phyloP scores from a whole-genome alignment of 1,140 invertebrate genomes.

The Leguminivora glycinivorella region DNA sequence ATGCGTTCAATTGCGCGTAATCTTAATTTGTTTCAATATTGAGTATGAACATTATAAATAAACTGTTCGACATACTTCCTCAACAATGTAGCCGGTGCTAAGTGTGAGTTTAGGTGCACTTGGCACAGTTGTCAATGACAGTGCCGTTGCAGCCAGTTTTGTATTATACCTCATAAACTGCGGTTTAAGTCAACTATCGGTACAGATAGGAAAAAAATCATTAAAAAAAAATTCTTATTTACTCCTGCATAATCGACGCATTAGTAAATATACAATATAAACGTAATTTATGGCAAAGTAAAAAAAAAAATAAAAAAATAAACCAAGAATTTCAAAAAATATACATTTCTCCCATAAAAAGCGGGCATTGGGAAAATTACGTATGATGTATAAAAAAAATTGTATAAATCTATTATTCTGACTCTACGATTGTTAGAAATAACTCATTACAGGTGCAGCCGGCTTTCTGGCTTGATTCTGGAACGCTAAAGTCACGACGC shows the following conservation, averaged over 20 bases:
- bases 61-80: constrained; percentile 1
- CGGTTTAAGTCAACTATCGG: constrained; percentile 29
- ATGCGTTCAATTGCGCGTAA: no score
- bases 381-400: no score
- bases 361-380: no score
- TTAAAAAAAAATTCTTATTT: not conserved
- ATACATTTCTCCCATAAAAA: no score
- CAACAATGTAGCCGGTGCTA: not conserved
- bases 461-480: constrained; percentile 39
- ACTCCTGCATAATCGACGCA: no score
- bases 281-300: no score
- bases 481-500: constrained; percentile 40
- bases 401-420: constrained; percentile 20
- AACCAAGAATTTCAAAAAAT: no score
- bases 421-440: constrained; percentile 32
- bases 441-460: constrained; percentile 33
- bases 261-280: no score
- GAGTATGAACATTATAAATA: not conserved
- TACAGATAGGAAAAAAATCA: constrained; percentile 16
- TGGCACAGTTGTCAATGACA: constrained; percentile 34
- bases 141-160: constrained; percentile 23
- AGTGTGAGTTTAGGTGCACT: constrained; percentile 16
- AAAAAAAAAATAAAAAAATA: no score
- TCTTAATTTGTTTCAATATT: no score
- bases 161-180: constrained; percentile 31